Base-by-base conservation (phyloP, 2,113 vertebrate species). In the Dicrurus megarhynchus region DNA sequence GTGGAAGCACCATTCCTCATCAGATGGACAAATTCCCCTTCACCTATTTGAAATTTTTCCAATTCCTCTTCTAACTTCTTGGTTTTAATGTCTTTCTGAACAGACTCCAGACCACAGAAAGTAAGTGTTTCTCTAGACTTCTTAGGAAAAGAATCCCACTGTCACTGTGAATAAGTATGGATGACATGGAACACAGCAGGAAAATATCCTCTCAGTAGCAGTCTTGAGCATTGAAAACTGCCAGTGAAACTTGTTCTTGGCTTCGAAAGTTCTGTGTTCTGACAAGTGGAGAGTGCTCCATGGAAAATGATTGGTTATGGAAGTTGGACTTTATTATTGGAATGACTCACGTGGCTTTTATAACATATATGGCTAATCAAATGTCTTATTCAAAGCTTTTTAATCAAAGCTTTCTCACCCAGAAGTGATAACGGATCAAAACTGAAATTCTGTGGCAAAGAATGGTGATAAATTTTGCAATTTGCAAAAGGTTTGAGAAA, bases 331-430 rank as follows among this genome's bases (percentile, higher is more conserved):
- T 80, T 4, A 9, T 70, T 47, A 13, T 28, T 16, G 60, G 52
- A 63, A 44, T 13, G 27, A n/a, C 5, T 67, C 8, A 27, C 19
- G 1, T 8, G 39, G 19, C 5, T 69, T 76, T 87, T 64, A 35
- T 6, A 11, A 42, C 5, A 4, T 30, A 24, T 7, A 6, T 9
- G 3, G 1, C 20, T 15, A 27, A 47, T 8, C 16, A 59, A 60
- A 50, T 12, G 3, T 52, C 35, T 71, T n/a, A 13, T 35, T 67
- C 49, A 53, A 57, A 61, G 6, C 1, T 12, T 52, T 71, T 53
- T 10, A 53, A 52, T 52, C 9, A 33, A 33, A 69, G n/a, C 2
- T 55, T 47, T 80, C 37, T 41, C n/a, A 41, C 23, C 24, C 50
- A 27, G 37, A 69, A 53, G 14, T 15, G 4, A 8, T 41, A 63